Evolutionary conservation across 2,888 invertebrate species (phyloP), one percentile per base, ranked within the genome.

Genomic region (Embidobia sp.): DNA sequence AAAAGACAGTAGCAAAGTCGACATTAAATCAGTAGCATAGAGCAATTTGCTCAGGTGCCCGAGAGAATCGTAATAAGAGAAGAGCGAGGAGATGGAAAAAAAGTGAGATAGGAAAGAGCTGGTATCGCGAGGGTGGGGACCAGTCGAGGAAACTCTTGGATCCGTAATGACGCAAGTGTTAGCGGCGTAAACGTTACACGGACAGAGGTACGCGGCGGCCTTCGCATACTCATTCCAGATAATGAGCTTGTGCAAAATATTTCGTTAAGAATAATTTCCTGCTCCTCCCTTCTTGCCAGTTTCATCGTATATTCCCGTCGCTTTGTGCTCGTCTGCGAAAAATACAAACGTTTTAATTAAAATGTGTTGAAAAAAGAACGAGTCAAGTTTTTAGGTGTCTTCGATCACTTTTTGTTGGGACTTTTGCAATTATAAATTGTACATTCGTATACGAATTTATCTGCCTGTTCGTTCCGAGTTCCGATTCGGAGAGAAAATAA

Each of bases 121-220:
- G 59, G 64, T 76, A 59, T 51, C 29, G 42, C 37, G 70, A 66
- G 66, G 61, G 70, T 53, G 70, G 69, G 63, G 64, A 53, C 11
- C 49, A 66, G 64, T 78, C 59, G 78, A 79, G 79, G 78, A 80
- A 80, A 81, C 78, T 79, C 70, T 64, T 74, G 72, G 79, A 78
- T 81, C 79, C 74, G 77, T 74, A 75, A 78, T 81, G 79, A 81
- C 81, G 81, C 75, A 80, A 81, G 53, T 77, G 59, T 57, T 53
- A 40, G 67, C 59, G 64, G 76, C 53, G 51, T 69, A 73, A 78
- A 74, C 63, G 72, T 66, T 77, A 64, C 57, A 46, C 59, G 61
- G 48, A 77, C 46, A 33, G 53, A 72, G 66, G 48, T 55, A 48
- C 67, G 67, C 42, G 35, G 61, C 67, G 77, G 61, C 77, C 77